Evolutionary conservation across 2,113 vertebrate genomes (phyloP), one percentile per base, ranked within the genome.

Genomic region (Saccopteryx leptura): DNA sequence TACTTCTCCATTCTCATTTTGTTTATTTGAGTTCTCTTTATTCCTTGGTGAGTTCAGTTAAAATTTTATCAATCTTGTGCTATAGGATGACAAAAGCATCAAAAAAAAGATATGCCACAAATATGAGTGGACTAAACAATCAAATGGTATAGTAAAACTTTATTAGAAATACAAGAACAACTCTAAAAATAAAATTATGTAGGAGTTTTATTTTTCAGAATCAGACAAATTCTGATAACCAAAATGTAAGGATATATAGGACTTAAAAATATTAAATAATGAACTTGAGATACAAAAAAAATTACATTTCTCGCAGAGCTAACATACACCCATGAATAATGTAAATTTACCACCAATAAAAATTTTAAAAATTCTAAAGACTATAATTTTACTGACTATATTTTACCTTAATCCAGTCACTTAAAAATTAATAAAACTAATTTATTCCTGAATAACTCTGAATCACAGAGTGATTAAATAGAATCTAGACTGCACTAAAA

Each of bases 391-490:
- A 63, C 48, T 33, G 9, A 0, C 9, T 13, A 50, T 68, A 61
- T 52, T 76, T 91, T 93, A 72, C 24, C 15, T 31, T 58, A 92
- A 81, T 66, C 12, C 5, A 95, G 19, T 39, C 3, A 76, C 39
- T 28, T 82, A 65, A 10, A 96, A 58, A 79, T 72, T 52, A 83
- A 86, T 66, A 90, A 76, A 88, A 74, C 50, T 88, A 96, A 50
- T 66, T 46, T n/a, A 88, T 63, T 46, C 5, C 2, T 11, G 71
- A 63, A 68, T 31, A 68, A 39, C 9, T 76, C 23, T 39, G 23
- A 60, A 72, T 46, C 10, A 66, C 2, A 61, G 9, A 72, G 2
- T 6, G 82, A 86, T 12, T 21, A 3, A 60, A 88, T 72, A 84
- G 4, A 24, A 88, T 68, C 48, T 63, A 61, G 13, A 76, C 58